Evolutionary conservation across 2,113 vertebrate genomes (phyloP).

Genomic region (Amphiprion percula): DNA sequence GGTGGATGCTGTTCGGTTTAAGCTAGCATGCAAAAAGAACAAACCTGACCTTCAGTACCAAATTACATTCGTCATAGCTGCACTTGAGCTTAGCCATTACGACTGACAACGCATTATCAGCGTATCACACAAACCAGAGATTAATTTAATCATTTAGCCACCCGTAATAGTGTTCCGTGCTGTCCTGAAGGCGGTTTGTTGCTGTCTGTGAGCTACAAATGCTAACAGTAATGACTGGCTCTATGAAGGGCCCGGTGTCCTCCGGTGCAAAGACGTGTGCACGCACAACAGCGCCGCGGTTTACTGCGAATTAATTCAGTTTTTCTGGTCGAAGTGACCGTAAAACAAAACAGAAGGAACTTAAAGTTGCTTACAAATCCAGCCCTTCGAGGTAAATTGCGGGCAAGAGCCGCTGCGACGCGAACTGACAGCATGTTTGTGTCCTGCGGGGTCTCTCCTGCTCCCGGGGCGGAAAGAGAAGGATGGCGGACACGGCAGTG

Average conservation of each 20-base stretch:
- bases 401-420: slow-evolving; percentile 89
- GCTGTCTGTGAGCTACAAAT: neutral
- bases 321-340: neutral
- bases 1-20: neutral
- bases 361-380: slow-evolving; percentile 85
- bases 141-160: neutral
- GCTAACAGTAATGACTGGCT: neutral
- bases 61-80: neutral
- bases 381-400: slow-evolving; percentile 87
- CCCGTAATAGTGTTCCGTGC: fast-evolving
- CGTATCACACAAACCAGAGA: fast-evolving
- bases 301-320: neutral
- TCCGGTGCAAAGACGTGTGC: slow-evolving; percentile 56
- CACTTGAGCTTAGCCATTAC: neutral
- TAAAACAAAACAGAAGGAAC: neutral
- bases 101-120: neutral
- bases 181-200: neutral
- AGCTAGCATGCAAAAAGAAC: neutral
- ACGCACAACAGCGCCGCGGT: neutral
- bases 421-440: slow-evolving; percentile 89
- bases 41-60: slow-evolving; percentile 76
- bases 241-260: slow-evolving; percentile 66
- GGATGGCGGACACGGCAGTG: slow-evolving; percentile 61
- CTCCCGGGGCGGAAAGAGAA: slow-evolving; percentile 68
- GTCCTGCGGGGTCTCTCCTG: slow-evolving; percentile 28